Percentiles rank a stretch among this genome's conserved stretches.
phyloP scores from a whole-genome alignment of 2,797 vertebrate species.

The Peromyscus eremicus region DNA sequence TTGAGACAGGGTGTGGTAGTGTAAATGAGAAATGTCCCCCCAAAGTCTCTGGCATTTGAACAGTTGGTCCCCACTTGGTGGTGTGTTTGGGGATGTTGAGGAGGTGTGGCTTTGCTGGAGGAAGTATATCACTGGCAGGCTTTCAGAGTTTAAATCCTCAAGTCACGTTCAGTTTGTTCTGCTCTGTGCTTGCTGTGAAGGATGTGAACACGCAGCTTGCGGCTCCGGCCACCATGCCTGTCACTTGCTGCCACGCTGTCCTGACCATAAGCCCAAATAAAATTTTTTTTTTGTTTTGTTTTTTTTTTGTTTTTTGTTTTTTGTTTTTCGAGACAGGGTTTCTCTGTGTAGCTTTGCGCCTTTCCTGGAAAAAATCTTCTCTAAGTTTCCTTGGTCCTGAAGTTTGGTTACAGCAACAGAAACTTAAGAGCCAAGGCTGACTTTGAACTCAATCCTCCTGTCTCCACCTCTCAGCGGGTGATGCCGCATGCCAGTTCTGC shows the following conservation, averaged over 20 bases:
- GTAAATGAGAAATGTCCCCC: not conserved
- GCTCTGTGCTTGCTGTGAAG: not conserved
- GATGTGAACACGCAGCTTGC: too few relatives aligned
- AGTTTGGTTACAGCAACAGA: not conserved
- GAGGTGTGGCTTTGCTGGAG: not conserved
- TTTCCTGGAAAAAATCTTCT: too few relatives aligned
- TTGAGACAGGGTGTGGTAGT: not conserved
- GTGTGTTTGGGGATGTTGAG: not conserved
- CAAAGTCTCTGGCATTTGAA: not conserved
- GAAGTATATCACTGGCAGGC: not conserved
- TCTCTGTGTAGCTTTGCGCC: too few relatives aligned
- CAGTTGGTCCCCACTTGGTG: too few relatives aligned
- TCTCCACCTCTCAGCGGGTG: not conserved
- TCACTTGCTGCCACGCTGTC: not conserved
- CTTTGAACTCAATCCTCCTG: not conserved
- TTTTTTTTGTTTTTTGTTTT: too few relatives aligned
- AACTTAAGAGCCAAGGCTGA: not conserved
- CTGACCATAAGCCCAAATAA: too few relatives aligned
- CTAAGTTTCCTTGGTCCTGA: not conserved
- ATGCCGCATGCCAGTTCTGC: not conserved
- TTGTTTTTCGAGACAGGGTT: too few relatives aligned
- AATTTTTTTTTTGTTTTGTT: too few relatives aligned
- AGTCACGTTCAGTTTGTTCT: too few relatives aligned
- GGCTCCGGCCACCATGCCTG: not conserved
- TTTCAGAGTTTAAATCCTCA: not conserved